phyloP scores from a whole-genome alignment of 2,888 invertebrate species.

The Drosophila kambysellisi region DNA sequence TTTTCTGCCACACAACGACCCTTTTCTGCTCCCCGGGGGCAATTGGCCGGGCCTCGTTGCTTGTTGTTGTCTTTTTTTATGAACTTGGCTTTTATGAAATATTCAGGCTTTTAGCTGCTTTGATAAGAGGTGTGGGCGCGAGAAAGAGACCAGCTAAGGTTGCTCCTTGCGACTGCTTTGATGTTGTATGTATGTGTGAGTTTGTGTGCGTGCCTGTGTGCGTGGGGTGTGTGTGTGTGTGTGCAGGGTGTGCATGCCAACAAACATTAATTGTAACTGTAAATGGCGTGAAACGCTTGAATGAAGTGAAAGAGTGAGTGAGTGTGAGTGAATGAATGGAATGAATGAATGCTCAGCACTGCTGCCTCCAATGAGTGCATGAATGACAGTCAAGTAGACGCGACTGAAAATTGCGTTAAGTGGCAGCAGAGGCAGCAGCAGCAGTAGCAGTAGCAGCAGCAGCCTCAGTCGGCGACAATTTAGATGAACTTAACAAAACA shows the following conservation, averaged over 20 bases:
- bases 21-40: slow-evolving; percentile 64
- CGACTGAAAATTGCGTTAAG: slow-evolving; percentile 73
- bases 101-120: slow-evolving; percentile 68
- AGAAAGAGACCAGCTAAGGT: not conserved
- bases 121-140: slow-evolving; percentile 37
- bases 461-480: slow-evolving; percentile 66
- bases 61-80: slow-evolving; percentile 49
- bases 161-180: slow-evolving; percentile 53
- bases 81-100: slow-evolving; percentile 76
- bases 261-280: slow-evolving; percentile 79
- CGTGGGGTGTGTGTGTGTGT: not conserved
- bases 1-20: slow-evolving; percentile 67
- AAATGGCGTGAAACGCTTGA: slow-evolving; percentile 77
- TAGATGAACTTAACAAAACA: slow-evolving; percentile 82
- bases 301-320: slow-evolving; percentile 20
- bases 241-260: slow-evolving; percentile 58
- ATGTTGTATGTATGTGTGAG: slow-evolving; percentile 37
- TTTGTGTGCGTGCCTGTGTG: not conserved
- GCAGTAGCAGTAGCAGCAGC: slow-evolving; percentile 6
- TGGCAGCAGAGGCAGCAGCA: slow-evolving; percentile 40
- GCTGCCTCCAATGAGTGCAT: slow-evolving; percentile 38
- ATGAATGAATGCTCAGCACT: slow-evolving; percentile 37
- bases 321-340: slow-evolving; percentile 38
- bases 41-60: slow-evolving; percentile 43
- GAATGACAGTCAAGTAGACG: slow-evolving; percentile 69